Base-by-base conservation (phyloP, 2,113 vertebrate genomes). In the Cryptoleucopteryx plumbea region DNA sequence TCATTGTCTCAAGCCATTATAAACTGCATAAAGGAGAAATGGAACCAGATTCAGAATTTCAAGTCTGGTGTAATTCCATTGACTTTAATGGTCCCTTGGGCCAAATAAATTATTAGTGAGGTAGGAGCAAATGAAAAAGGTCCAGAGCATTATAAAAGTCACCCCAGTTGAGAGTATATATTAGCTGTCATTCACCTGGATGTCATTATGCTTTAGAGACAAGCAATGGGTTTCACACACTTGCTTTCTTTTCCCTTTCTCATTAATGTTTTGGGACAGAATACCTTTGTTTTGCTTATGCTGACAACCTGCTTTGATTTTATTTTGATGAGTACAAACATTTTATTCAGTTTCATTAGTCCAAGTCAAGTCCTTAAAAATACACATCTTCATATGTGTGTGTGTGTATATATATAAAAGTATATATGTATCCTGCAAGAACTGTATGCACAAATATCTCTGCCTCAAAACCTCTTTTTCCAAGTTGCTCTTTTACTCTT, bases 341-440 rank as follows among this genome's bases (percentile, higher is more conserved):
- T 84, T 92, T 82, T 66, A n/a, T 75, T 77, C 11, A 13, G 19
- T 86, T 65, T 66, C 10, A 42, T 40, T 45, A 61, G 18, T 56
- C 10, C 17, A 70, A 38, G 10, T 26, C 23, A 47, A 47, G 21
- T 36, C 22, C 31, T 61, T 83, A 65, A 73, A 75, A 86, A 45
- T n/a, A 23, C 5, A 40, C 1, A 31, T 5, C 3, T 72, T 59
- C 4, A 1, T 40, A 10, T 13, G 2, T 32, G 10, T 53, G 20
- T 26, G 10, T 48, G 4, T 31, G 23, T 19, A 13, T 16, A 10
- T 19, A 17, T 13, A 21, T 14, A 14, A 27, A 52, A 40, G 12
- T 32, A 22, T 25, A n/a, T 56, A 36, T 9, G 3, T 66, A 61
- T 43, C 1, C 0, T 58, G 4, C 10, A 86, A 52, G 18, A 72